Evolutionary conservation across 2,113 vertebrate genomes (phyloP), one percentile per base, ranked within the genome.

Genomic region (Lepus timidus): DNA sequence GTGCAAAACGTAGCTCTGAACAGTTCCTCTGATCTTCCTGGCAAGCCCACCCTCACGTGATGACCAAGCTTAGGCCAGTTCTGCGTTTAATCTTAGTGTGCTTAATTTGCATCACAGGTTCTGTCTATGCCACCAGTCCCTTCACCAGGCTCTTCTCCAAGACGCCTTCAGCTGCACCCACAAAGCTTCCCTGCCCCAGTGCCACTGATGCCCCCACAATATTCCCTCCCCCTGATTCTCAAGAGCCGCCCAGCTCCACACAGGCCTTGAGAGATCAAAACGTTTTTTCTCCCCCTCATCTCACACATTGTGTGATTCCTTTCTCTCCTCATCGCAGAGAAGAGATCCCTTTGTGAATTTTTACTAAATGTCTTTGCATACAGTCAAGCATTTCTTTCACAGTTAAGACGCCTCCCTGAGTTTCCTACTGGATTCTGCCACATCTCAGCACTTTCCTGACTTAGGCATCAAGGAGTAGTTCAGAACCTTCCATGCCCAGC

Each of bases 191-290:
- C 39, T 11, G 9, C 4, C 19, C 51, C 31, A 8, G 16, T 9
- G 0, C 3, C 52, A 5, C 44, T 7, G 2, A 39, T 10, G 20
- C 25, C 4, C 8, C 2, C 8, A 20, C 3, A 27, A 4, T 14
- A 44, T 52, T 27, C 36, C 25, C 39, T 79, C 29, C 23, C 27
- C 33, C 14, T 11, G 0, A 44, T 33, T 44, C 81, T 86, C 4
- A 4, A 10, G 7, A 31, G 19, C 39, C 20, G 75, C 20, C 27
- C 33, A 17, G 6, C 19, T 5, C 20, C n/a, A 64, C 6, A 70
- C 33, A 33, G 13, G 9, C 67, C 33, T 76, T 78, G 29, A 51
- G 33, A 16, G 11, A 49, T 36, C 71, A 17, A 33, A 75, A 36
- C 10, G 2, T 8, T 8, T 51, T 20, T 4, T 27, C 20, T 49